Base-by-base conservation (phyloP, 2,888 invertebrate genomes). In the Pseudococcus viburni region DNA sequence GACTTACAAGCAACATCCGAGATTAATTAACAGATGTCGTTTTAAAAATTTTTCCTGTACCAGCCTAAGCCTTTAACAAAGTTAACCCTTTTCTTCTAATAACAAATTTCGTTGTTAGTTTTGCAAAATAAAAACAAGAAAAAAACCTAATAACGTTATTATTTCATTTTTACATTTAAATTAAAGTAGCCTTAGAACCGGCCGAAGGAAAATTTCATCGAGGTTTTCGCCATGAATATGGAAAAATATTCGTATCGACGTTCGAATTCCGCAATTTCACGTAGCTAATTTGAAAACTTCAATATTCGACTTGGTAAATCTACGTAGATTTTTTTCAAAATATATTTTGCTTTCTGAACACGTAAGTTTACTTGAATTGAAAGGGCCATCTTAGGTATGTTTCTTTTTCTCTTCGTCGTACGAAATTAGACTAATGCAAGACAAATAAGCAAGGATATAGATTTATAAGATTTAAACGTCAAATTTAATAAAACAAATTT, bases 21-120 rank as follows among this genome's bases (percentile, higher is more conserved):
- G 80, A 83, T 83, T 83, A 83, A 83, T 83, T 83, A 83, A 83
- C 80, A 83, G 80, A 83, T 83, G 80, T 83, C 80, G 80, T 46
- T 83, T 42, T 19, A 46, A 83, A 83, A 83, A 83, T 46, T 83
- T 83, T 83, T 83, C 80, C 80, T 83, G 19, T 46, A 39, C 39
- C 39, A 39, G 46, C 46, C 46, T 42, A 83, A 83, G 46, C 80
- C 46, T 8, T 46, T 19, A 42, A 83, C 80, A 46, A 83, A 42
- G 80, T 83, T 46, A 19, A 83, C 46, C 33, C 73, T 46, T 83
- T 83, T 83, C 80, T 83, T 83, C 15, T 83, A 46, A 42, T 17
- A 83, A 83, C 42, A 83, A 73, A 83, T 83, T 46, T 83, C 19
- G 46, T 83, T 83, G 80, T 83, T 64, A 22, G 64, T 64, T 64